Conservation (phyloP, 2,797 vertebrate genomes). For the Anomalospiza imberbis region DNA sequence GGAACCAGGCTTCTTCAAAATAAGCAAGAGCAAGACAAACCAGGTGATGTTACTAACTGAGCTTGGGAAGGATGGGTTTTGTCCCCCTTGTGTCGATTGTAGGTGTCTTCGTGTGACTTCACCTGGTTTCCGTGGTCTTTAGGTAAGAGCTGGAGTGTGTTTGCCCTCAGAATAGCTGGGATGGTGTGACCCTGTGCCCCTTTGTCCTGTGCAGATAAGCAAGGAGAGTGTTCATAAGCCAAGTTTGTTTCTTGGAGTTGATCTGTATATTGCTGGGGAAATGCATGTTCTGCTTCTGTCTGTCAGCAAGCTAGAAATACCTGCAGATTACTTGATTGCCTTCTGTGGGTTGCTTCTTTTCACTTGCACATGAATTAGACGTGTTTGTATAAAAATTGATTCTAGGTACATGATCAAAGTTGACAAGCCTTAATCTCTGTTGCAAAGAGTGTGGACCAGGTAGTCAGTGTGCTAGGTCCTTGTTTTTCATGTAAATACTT, state of each 20-base stretch:
- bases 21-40: neutral
- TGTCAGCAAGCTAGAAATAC: neutral
- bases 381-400: slow-evolving; percentile 2
- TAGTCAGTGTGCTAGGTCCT: slow-evolving; percentile 15
- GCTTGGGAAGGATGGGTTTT: neutral
- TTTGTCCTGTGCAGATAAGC: neutral
- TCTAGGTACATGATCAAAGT: neutral
- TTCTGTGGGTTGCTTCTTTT: neutral
- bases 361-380: neutral
- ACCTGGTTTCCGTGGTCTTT: neutral
- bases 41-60: neutral
- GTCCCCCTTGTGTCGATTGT: neutral
- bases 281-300: neutral
- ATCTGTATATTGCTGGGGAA: neutral
- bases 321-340: neutral
- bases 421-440: slow-evolving; percentile 14
- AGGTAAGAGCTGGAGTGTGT: neutral
- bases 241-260: neutral
- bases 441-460: neutral
- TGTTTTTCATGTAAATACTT: slow-evolving; percentile 40
- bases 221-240: neutral
- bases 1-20: neutral
- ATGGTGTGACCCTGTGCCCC: neutral
- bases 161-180: neutral
- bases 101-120: neutral